phyloP scores from a whole-genome alignment of 2,797 vertebrate genomes.

The Apogon talboti region DNA sequence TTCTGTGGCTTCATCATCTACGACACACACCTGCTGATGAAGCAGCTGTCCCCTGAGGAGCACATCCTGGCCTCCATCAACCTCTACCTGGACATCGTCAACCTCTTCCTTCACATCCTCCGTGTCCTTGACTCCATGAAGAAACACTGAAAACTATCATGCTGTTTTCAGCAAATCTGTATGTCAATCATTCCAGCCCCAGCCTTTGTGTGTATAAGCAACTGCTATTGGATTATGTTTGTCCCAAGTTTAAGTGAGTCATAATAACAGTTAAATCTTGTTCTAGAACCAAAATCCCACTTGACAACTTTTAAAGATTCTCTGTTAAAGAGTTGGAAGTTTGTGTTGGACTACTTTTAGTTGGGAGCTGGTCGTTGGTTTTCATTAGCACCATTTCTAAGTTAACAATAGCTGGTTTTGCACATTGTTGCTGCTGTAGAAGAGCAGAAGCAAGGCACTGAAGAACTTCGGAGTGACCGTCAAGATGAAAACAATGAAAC shows the following conservation, averaged over 20 bases:
- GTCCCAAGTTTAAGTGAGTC: neutral
- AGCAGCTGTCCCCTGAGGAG: conserved; percentile 95
- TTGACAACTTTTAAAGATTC: too few relatives aligned
- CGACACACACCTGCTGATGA: conserved; percentile 93
- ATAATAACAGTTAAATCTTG: neutral
- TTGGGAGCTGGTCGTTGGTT: too few relatives aligned
- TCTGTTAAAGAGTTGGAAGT: too few relatives aligned
- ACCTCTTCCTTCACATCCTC: conserved; percentile 93
- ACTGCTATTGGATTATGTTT: neutral
- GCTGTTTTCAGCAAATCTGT: neutral
- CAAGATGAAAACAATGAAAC: too few relatives aligned
- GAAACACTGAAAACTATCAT: conserved; percentile 86
- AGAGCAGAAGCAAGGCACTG: too few relatives aligned
- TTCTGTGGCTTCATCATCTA: conserved; percentile 98
- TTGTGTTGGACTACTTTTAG: too few relatives aligned
- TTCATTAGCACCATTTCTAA: too few relatives aligned
- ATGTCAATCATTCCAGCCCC: neutral
- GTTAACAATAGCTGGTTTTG: too few relatives aligned
- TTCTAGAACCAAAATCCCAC: neutral
- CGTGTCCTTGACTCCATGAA: conserved; percentile 90
- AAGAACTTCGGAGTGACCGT: too few relatives aligned
- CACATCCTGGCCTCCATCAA: conserved; percentile 94
- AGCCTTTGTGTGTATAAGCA: neutral
- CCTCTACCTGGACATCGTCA: conserved; percentile 95
- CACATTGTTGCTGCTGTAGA: too few relatives aligned